Conservation (phyloP, 2,113 vertebrate species). For the Dolichotis patagonum region DNA sequence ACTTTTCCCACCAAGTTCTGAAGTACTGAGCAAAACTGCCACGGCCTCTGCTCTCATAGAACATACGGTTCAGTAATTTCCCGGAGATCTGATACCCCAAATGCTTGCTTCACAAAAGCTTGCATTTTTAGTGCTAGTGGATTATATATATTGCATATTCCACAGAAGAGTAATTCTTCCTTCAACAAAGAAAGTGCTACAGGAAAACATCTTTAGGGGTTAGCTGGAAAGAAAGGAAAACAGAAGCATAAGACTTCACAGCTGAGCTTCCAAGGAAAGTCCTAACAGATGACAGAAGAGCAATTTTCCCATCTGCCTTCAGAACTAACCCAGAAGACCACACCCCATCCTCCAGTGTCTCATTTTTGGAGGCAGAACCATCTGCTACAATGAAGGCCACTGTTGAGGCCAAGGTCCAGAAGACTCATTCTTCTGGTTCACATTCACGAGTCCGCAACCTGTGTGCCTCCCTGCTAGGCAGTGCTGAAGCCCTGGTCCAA, state of each 20-base stretch:
- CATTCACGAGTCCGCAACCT: neutral
- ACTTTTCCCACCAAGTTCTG: neutral
- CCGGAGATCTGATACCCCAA: neutral
- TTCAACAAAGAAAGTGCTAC: neutral
- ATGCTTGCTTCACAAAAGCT: neutral
- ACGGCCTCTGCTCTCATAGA: neutral
- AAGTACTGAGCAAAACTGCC: neutral
- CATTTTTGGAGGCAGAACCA: neutral
- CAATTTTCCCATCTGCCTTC: neutral
- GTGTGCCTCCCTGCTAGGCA: neutral
- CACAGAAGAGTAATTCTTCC: neutral
- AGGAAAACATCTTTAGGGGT: neutral
- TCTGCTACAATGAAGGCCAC: neutral
- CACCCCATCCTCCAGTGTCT: fast-evolving
- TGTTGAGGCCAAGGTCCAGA: neutral
- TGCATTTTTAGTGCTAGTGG: neutral
- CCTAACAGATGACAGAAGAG: fast-evolving
- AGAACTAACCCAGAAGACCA: neutral
- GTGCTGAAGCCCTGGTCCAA: neutral
- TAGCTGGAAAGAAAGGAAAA: neutral
- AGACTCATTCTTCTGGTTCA: neutral
- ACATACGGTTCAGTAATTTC: neutral
- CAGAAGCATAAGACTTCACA: fast-evolving
- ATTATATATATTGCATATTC: neutral
- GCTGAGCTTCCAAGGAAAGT: neutral